Base-by-base conservation (phyloP, 2,797 vertebrate species). In the Hippoglossus hippoglossus region DNA sequence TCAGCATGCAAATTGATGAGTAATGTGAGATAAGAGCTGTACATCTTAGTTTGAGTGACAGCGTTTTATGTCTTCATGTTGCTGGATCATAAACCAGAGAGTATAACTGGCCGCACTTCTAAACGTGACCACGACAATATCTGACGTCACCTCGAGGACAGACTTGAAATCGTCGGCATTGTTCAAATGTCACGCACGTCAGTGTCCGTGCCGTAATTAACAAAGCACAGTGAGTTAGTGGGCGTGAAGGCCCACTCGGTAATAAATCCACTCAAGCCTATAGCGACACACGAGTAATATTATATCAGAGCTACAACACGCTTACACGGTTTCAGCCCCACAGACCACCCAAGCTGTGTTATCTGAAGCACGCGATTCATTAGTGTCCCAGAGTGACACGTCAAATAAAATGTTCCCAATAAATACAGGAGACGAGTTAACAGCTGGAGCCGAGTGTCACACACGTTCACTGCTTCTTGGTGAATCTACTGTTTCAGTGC, bases 1-100 rank as follows among this genome's bases (percentile, higher is more conserved):
- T 80, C 56, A 56, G 67, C 69, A 77, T 72, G 49, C 57, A 75
- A 77, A 81, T 53, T 47, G 34, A 60, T 72, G 61, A 69, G 80
- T 52, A 54, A 56, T 69, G 56, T 56, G 53, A 79, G 25, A 73
- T 3, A 12, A 8, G 28, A 1, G 5, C 28, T 41, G 71, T 65
- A 70, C 64, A 81, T 59, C 22, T 22, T 44, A 36, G 28, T 85
- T 56, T 76, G 68, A 79, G 63, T 67, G 67, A 75, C 57, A 73
- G 60, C 2, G 22, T 66, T 44, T 73, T 51, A 59, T 58, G 34
- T 54, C 72, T 79, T 39, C 26, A 68, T 71, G 57, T 41, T 22
- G 26, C 58, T 41, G 36, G 51, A 80, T 83, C 34, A 58, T 50
- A 76, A 63, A 73, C 34, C 81, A 59, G 49, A 66, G 71, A 36